Evolutionary conservation across 2,113 vertebrate species (phyloP).

Genomic region (Furnarius figulus): DNA sequence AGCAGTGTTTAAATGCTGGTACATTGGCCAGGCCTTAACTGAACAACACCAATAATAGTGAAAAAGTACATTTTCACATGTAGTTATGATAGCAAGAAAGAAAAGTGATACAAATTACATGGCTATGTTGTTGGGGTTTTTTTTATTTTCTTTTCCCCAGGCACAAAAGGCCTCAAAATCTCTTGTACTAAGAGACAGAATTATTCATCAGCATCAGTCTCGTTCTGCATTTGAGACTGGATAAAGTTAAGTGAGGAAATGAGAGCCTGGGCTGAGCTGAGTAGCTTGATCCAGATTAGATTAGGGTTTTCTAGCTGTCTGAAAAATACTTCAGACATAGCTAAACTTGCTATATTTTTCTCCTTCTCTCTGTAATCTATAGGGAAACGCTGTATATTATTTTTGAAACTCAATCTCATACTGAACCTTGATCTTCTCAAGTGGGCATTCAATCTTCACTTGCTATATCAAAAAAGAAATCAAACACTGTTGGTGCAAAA

Average conservation of each 20-base stretch:
- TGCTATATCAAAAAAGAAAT: conserved; percentile 23
- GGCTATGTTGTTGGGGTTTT: rapidly evolving
- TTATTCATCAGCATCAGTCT: not conserved
- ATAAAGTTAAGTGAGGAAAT: not conserved
- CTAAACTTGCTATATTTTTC: not conserved
- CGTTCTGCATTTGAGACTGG: not conserved
- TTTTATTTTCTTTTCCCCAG: not conserved
- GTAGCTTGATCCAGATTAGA: not conserved
- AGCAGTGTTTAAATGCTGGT: not conserved
- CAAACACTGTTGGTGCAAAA: not conserved
- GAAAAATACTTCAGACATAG: not conserved
- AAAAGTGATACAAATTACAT: not conserved
- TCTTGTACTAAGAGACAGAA: not conserved
- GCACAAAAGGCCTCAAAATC: not conserved
- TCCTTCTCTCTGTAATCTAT: not conserved
- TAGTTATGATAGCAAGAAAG: not conserved
- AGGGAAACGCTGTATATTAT: not conserved
- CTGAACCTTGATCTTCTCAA: not conserved
- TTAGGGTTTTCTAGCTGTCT: not conserved
- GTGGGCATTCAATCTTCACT: not conserved
- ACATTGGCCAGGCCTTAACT: not conserved
- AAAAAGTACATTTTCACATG: not conserved
- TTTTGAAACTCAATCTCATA: not conserved
- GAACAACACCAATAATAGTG: not conserved
- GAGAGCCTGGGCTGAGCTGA: not conserved